Evolutionary conservation across 2,797 vertebrate genomes (phyloP).

Genomic region (Squalus acanthias): DNA sequence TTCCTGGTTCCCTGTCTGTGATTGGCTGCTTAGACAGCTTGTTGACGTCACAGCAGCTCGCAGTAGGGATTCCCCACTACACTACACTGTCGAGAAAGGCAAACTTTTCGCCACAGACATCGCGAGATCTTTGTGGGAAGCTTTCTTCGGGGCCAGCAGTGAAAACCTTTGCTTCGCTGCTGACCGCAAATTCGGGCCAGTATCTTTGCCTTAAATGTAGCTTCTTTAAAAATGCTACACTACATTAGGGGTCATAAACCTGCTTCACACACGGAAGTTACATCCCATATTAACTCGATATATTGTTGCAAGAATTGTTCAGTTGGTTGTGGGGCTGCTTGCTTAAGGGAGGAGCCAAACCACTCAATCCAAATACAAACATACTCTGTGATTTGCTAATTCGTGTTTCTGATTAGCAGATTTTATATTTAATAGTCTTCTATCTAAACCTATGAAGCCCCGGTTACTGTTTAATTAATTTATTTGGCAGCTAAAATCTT

Average conservation of each 20-base stretch:
- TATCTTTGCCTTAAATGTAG: background rate
- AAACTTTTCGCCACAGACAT: too few species aligned
- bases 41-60: too few species aligned
- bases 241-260: background rate
- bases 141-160: too few species aligned
- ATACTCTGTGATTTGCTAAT: background rate
- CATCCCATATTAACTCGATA: background rate
- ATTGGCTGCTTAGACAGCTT: too few species aligned
- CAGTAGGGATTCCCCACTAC: too few species aligned
- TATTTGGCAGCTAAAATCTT: background rate
- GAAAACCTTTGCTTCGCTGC: too few species aligned
- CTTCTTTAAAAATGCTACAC: background rate
- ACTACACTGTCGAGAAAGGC: too few species aligned
- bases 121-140: too few species aligned
- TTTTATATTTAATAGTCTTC: background rate
- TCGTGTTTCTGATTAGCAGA: background rate
- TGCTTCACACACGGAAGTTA: background rate
- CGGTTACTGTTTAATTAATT: background rate
- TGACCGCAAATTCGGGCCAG: too few species aligned
- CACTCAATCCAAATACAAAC: background rate
- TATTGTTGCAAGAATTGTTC: background rate
- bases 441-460: background rate
- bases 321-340: background rate
- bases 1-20: too few species aligned
- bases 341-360: background rate